phyloP scores from a whole-genome alignment of 2,113 vertebrate genomes.

The Amphilophus citrinellus region DNA sequence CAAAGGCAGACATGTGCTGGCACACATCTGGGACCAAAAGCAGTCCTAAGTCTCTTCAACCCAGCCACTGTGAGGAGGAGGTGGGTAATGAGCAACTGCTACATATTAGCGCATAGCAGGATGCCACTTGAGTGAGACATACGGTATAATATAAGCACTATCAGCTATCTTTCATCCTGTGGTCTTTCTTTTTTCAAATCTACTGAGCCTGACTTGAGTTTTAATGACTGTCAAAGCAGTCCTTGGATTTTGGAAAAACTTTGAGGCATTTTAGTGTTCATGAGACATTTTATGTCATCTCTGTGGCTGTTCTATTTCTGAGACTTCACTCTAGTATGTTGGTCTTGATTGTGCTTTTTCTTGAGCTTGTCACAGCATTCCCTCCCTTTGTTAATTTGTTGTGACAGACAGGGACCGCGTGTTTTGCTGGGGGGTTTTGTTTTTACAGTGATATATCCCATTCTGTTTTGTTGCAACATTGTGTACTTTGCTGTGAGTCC shows the following conservation, averaged over 20 bases:
- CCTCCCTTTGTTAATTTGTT: constrained; percentile 13
- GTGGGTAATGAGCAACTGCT: constrained; percentile 36
- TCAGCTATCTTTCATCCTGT: background rate
- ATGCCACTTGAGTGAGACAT: constrained; percentile 41
- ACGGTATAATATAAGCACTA: constrained; percentile 28
- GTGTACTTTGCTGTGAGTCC: background rate
- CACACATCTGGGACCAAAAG: constrained; percentile 61
- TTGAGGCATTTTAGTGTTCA: background rate
- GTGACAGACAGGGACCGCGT: constrained; percentile 1
- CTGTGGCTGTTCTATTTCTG: background rate
- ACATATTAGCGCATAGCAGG: constrained; percentile 21
- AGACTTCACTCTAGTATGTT: background rate
- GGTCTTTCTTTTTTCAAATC: constrained; percentile 15
- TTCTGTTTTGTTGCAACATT: background rate
- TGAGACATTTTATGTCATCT: constrained; percentile 14
- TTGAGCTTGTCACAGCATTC: constrained; percentile 11
- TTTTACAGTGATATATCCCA: constrained; percentile 13
- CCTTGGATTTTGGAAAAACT: background rate
- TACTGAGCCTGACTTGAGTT: background rate
- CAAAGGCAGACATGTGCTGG: constrained; percentile 56
- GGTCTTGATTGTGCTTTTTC: background rate
- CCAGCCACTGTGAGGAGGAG: constrained; percentile 37
- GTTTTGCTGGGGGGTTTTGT: background rate
- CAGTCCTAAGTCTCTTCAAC: background rate
- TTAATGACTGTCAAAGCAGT: background rate